phyloP scores from a whole-genome alignment of 1,140 invertebrate genomes.

The Tetramorium parvispinum region DNA sequence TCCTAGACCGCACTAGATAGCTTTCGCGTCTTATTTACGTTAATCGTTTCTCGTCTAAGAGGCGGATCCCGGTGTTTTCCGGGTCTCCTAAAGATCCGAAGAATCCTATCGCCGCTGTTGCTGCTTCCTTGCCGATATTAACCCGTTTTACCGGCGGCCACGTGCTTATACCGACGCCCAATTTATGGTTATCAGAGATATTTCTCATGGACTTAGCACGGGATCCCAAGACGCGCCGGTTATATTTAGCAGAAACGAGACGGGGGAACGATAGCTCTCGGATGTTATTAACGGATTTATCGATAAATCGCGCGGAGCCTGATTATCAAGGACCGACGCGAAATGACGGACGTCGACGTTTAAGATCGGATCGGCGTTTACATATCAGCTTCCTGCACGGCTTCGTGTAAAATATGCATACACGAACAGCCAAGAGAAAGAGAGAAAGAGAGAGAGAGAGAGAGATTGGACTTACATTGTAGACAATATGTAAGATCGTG shows the following conservation, averaged over 20 bases:
- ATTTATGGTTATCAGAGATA: constrained; percentile 65
- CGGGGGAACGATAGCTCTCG: neutral
- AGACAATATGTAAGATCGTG: neutral
- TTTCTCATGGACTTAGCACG: constrained; percentile 54
- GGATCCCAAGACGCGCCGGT: constrained; percentile 16
- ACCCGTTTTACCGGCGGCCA: constrained; percentile 53
- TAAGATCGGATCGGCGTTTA: constrained; percentile 8
- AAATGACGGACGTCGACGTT: constrained; percentile 24
- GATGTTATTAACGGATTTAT: constrained; percentile 48
- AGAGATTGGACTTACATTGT: neutral
- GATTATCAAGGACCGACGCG: neutral
- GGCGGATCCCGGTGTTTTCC: constrained; percentile 52
- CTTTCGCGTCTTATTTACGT: constrained; percentile 65
- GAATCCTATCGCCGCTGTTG: neutral
- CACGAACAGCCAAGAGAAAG: neutral
- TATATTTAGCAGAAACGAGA: constrained; percentile 47
- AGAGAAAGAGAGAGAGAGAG: neutral
- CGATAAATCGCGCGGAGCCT: constrained; percentile 18
- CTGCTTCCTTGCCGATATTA: constrained; percentile 60
- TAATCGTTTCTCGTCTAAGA: constrained; percentile 67
- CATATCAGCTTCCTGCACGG: neutral
- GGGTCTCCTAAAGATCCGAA: constrained; percentile 35
- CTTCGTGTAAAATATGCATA: neutral
- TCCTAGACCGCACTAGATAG: constrained; percentile 46
- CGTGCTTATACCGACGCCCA: constrained; percentile 34